Evolutionary conservation across 2,113 vertebrate species (phyloP), one percentile per base, ranked within the genome.

Genomic region (Hyla sarda): DNA sequence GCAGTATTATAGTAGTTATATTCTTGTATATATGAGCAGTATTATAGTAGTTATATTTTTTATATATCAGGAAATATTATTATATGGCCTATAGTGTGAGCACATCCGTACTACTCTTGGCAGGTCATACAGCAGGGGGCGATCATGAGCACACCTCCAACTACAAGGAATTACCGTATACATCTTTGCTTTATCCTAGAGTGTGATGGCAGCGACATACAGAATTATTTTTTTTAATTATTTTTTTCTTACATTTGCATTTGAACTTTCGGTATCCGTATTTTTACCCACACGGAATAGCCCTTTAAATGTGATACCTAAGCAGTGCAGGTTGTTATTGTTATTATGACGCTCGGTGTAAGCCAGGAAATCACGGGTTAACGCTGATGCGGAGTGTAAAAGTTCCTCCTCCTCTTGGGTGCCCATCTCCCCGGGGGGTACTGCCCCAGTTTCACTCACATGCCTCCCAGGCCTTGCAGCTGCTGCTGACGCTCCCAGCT

Each of bases 401-500:
- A 37, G 84, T 54, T 67, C 84, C 84, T 80, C 76, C 84, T 28
- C 62, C 56, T 69, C 75, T 79, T 30, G 84, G 84, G 76, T 69
- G 75, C 60, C 47, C 21, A 14, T 56, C 62, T 86, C 84, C 84
- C 76, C 75, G 30, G 76, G 84, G 75, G 47, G 32, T 69, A 52
- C 58, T 86, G 84, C 60, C 76, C 84, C 65, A 86, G 84, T 71
- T 86, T 86, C 34, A 14, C 75, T 78, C 48, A n/a, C 58, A 56
- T 86, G 84, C 75, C 75, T 86, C n/a, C 17, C 17, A 80, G 84
- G 75, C 73, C 11, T 58, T 65, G 45, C 84, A 71, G 84, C 84
- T 86, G 76, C 84, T 54, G 48, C 72, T 85, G 83, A 56, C 60
- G 56, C 47, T 67, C 74, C 30, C 12, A 77, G 74, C 47, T 71